Conservation (phyloP, 2,888 invertebrate genomes). For the Perithous albicinctus region DNA sequence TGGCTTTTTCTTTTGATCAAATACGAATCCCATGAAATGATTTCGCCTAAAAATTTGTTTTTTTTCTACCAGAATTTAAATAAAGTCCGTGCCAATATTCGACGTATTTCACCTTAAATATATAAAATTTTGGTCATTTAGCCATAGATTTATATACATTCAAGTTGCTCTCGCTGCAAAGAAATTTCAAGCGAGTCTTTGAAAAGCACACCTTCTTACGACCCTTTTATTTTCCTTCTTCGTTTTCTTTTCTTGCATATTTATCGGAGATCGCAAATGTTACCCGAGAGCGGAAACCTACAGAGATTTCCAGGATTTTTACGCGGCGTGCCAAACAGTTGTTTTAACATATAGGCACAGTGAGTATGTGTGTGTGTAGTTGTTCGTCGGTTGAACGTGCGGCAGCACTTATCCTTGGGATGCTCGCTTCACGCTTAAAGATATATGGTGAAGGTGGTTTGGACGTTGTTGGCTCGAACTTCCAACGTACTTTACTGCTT, state of each 20-base stretch:
- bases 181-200: background rate
- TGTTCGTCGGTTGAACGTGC: constrained; percentile 17
- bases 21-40: no score
- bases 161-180: no score
- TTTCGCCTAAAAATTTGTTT: no score
- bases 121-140: no score
- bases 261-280: background rate
- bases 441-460: constrained; percentile 4
- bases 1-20: no score
- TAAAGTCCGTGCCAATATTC: no score
- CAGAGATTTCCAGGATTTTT: constrained; percentile 20
- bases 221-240: background rate
- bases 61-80: no score
- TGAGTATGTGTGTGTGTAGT: constrained; percentile 2
- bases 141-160: no score
- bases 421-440: constrained; percentile 1
- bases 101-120: no score
- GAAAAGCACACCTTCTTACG: no score
- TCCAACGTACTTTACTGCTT: constrained; percentile 24
- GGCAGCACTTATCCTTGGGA: constrained; percentile 25
- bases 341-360: background rate
- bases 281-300: background rate
- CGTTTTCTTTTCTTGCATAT: constrained; percentile 1
- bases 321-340: constrained; percentile 15
- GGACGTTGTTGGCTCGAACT: constrained; percentile 36